Conservation (phyloP, 2,113 vertebrate genomes). For the Tetraodon nigroviridis region DNA sequence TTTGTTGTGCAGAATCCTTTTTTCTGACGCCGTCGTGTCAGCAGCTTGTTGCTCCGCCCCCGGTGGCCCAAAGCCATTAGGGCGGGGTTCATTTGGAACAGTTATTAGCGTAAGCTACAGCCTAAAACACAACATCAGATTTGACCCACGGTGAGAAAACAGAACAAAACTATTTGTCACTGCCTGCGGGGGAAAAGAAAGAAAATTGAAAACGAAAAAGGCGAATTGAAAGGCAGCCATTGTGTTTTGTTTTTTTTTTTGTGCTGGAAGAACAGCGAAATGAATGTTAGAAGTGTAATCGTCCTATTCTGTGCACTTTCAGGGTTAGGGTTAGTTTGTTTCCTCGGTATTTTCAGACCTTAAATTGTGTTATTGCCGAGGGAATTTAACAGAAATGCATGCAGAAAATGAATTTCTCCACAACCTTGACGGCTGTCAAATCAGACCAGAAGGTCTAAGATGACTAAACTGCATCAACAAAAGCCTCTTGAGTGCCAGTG, state of each 20-base stretch:
- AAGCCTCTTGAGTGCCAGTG: too few relatives aligned
- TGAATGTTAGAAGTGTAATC: not conserved
- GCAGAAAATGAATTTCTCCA: too few relatives aligned
- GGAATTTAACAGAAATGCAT: too few relatives aligned
- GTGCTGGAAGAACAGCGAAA: not conserved
- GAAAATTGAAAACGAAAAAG: not conserved
- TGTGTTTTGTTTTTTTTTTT: too few relatives aligned
- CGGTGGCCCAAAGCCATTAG: not conserved
- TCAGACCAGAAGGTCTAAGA: too few relatives aligned
- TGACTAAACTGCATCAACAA: too few relatives aligned
- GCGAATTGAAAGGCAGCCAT: not conserved
- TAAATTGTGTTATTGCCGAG: too few relatives aligned
- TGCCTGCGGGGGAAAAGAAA: not conserved
- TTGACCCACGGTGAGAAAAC: not conserved
- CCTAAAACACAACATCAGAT: not conserved
- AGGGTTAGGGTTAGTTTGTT: not conserved
- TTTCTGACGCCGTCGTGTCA: not conserved
- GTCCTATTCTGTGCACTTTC: not conserved
- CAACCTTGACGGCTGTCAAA: too few relatives aligned
- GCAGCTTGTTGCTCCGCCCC: not conserved
- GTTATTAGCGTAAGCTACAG: not conserved
- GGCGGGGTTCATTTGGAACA: not conserved
- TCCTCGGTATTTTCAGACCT: too few relatives aligned
- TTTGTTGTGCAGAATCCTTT: too few relatives aligned
- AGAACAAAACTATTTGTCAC: not conserved